phyloP scores from a whole-genome alignment of 1,140 invertebrate genomes.

The Heterodera carotae region DNA sequence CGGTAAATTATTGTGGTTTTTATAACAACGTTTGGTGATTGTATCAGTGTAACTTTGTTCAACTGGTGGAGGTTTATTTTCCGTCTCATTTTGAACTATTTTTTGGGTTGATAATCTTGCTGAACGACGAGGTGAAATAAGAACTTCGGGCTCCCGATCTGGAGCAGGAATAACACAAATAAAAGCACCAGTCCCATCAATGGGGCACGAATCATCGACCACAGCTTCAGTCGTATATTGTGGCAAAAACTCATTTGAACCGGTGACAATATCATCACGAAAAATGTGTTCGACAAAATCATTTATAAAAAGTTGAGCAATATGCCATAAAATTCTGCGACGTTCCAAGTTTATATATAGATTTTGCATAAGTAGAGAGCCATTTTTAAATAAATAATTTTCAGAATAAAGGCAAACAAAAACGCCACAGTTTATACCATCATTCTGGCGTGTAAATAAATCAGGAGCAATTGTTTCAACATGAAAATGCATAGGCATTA shows the following conservation, averaged over 20 bases:
- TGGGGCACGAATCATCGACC: too few relatives aligned
- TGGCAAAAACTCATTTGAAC: background rate
- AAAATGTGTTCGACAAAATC: background rate
- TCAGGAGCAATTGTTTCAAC: background rate
- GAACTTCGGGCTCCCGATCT: background rate
- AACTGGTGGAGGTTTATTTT: too few relatives aligned
- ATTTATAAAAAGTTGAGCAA: background rate
- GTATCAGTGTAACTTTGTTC: too few relatives aligned
- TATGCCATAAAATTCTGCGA: background rate
- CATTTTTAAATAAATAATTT: background rate
- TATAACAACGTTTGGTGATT: too few relatives aligned
- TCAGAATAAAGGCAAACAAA: background rate
- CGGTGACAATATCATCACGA: too few relatives aligned
- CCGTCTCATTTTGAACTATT: too few relatives aligned
- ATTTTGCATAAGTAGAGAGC: background rate
- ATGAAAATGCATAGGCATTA: too few relatives aligned
- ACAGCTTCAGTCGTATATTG: background rate
- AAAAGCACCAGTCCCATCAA: background rate
- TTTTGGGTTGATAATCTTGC: too few relatives aligned
- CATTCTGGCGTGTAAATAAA: background rate
- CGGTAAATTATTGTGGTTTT: too few relatives aligned
- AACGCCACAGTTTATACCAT: constrained; percentile 10
- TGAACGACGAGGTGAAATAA: too few relatives aligned
- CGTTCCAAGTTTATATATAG: constrained; percentile 5
- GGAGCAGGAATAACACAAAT: background rate